Evolutionary conservation across 2,888 invertebrate species (phyloP), one percentile per base, ranked within the genome.

Genomic region (Pterostichus niger): DNA sequence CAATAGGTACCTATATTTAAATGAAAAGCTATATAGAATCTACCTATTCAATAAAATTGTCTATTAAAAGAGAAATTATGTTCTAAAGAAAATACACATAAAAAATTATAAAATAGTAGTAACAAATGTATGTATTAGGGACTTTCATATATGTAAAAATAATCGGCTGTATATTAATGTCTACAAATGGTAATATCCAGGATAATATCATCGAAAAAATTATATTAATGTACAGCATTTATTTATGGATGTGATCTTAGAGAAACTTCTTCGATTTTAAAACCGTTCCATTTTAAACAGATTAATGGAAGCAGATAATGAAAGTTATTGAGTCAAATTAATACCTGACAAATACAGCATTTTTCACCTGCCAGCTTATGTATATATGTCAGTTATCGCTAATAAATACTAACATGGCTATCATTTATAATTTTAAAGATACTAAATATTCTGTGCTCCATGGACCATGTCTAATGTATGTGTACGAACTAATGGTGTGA

Each of bases 341-440:
- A 35, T 17, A 71, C 46, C 40, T 44, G 46, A 71, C 44, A 71
- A 71, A 71, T 71, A 71, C 10, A 15, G 17, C 10, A 71, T 71
- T 46, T 64, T 71, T 46, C 71, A 71, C 17, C 44, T 71, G 71
- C 44, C 46, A 46, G 71, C 46, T 68, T 40, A 49, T 13, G 64
- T 64, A 44, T 40, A 61, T 11, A 49, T 71, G 46, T 17, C 71
- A 71, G 44, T 71, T 31, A 59, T 24, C 13, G 31, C 17, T 59
- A 17, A 17, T 59, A 59, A 24, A 59, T 59, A 17, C 59, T 24
- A 24, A 59, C 59, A 59, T 59, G 31, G 10, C 0, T 17, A 31
- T 5, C 31, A 59, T 59, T 59, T 59, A 24, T 59, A 24, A 3
- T 31, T 59, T 17, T 17, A 31, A 59, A 59, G 59, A 24, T 10